Evolutionary conservation across 1,140 invertebrate genomes (phyloP).

Genomic region (Bathynomus jamesi): DNA sequence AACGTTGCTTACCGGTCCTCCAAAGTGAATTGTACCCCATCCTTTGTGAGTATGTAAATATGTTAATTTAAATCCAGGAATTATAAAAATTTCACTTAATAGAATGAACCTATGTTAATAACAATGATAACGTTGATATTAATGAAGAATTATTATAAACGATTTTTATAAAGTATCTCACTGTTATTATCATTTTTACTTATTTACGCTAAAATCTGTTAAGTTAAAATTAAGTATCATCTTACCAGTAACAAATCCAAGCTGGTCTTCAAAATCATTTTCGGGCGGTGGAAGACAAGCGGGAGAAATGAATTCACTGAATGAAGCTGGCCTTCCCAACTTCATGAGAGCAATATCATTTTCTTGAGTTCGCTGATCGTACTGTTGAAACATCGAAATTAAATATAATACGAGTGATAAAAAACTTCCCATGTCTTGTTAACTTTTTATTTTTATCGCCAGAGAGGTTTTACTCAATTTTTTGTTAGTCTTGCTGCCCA

Average conservation of each 20-base stretch:
- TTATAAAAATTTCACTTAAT: not conserved
- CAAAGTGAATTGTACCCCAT: conserved; percentile 43
- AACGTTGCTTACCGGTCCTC: conserved; percentile 49
- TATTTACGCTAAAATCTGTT: not conserved
- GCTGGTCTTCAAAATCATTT: not conserved
- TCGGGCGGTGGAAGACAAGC: conserved; percentile 39
- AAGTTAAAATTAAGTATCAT: not conserved
- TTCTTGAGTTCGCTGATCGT: conserved; percentile 40
- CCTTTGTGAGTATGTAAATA: conserved; percentile 16
- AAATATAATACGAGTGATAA: too few species aligned
- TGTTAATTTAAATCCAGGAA: conserved; percentile 5
- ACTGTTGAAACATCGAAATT: too few species aligned
- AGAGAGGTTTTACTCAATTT: too few species aligned
- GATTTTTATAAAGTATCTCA: not conserved
- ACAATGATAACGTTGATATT: not conserved
- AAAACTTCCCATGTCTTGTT: too few species aligned
- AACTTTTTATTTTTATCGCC: too few species aligned
- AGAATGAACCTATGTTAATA: not conserved
- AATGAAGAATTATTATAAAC: not conserved
- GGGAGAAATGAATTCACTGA: conserved; percentile 38
- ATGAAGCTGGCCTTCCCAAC: conserved; percentile 32
- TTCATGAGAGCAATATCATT: conserved; percentile 42
- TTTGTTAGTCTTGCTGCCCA: too few species aligned
- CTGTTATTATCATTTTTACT: too few species aligned
- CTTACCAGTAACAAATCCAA: conserved; percentile 26